Conservation (phyloP, 1,140 invertebrate genomes). For the Hetaerina americana region DNA sequence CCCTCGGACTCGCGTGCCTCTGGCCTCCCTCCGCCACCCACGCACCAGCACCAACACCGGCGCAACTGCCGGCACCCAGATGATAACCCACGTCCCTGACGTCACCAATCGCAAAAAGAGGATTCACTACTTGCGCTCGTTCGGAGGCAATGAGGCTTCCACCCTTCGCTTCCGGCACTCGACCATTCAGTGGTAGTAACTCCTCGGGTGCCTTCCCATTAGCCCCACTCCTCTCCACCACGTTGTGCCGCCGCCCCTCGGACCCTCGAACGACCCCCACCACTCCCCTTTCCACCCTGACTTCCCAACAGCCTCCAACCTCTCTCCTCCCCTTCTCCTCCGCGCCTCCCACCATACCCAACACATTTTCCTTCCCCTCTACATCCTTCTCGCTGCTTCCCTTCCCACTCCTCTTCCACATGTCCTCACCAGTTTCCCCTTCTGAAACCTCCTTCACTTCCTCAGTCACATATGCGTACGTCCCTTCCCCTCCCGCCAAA, state of each 20-base stretch:
- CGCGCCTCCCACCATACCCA: neutral
- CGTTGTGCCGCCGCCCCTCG: neutral
- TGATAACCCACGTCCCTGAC: too few relatives aligned
- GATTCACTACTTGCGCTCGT: neutral
- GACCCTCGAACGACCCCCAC: neutral
- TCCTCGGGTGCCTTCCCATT: neutral
- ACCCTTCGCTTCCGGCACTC: neutral
- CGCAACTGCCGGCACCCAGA: too few relatives aligned
- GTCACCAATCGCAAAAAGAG: too few relatives aligned
- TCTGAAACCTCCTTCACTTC: neutral
- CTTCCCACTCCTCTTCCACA: neutral
- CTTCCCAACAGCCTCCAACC: neutral
- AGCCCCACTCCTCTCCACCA: neutral
- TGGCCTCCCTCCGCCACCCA: neutral
- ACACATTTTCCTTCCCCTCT: neutral
- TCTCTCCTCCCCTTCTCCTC: neutral
- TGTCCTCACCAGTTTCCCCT: neutral
- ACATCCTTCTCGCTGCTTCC: neutral
- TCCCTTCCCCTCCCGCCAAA: neutral
- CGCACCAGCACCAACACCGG: too few relatives aligned
- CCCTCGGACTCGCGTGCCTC: neutral
- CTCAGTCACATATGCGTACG: neutral
- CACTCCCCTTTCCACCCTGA: neutral
- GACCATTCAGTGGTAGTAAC: too few relatives aligned
- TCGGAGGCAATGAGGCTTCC: neutral